Evolutionary conservation across 2,113 vertebrate species (phyloP), one percentile per base, ranked within the genome.

Genomic region (Ploceus nigricollis): DNA sequence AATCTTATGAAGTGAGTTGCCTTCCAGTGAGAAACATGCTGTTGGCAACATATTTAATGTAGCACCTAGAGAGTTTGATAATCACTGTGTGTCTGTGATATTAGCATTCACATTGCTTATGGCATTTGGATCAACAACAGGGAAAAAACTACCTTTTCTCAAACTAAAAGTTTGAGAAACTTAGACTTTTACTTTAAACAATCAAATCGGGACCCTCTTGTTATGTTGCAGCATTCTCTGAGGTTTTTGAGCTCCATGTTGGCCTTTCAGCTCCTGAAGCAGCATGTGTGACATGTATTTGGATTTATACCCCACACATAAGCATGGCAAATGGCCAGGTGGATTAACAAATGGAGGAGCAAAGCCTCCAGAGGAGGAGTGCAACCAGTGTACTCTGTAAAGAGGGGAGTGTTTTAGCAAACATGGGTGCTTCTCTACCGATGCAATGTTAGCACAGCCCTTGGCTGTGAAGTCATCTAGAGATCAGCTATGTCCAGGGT

Each of bases 11-110:
- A 94, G 93, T 94, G 23, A 19, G 9, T 89, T 96, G 83, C 93
- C 93, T 98, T 96, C 89, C 72, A 96, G 93, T 96, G 79, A 82
- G 94, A 96, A 95, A 78, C 58, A 82, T 97, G 96, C 86, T 94
- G 76, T 93, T 95, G 92, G 92, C 63, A 53, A 48, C 53, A 70
- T 50, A 44, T 63, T 97, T 94, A 89, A 84, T 89, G 23, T 83
- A 95, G 89, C 73, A 7, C 86, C 47, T 56, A 21, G 94, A 95
- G 90, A 96, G 71, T 89, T 66, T 93, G 61, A 73, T 86, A 95
- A 89, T 83, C 88, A 75, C 71, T 64, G 65, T 68, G 80, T 80
- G 70, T 83, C 83, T 80, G 79, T 81, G 57, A 81, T 72, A 96
- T 84, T 96, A 93, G 94, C 78, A 66, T 72, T 88, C 58, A 9